Conservation (phyloP, 2,797 vertebrate species). For the Lepidocolaptes lacrymiger region DNA sequence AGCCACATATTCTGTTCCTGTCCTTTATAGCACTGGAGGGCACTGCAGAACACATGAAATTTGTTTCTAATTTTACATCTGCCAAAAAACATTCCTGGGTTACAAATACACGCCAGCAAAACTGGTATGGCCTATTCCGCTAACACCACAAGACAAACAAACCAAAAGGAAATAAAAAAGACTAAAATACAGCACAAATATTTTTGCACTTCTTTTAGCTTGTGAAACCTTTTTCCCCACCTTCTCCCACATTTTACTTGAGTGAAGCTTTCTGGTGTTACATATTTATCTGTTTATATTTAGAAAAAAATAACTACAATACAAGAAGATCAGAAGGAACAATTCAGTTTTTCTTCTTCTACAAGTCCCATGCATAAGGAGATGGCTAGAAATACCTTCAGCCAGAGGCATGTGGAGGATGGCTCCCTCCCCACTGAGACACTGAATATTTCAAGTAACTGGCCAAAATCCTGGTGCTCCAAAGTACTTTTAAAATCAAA, state of each 20-base stretch:
- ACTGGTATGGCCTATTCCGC: conserved; percentile 76
- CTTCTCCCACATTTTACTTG: background rate
- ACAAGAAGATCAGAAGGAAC: background rate
- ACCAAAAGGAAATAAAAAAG: conserved; percentile 88
- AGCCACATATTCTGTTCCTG: conserved; percentile 82
- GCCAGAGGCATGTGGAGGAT: background rate
- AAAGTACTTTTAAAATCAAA: background rate
- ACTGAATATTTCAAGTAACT: background rate
- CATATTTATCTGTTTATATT: background rate
- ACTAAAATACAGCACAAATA: conserved; percentile 72
- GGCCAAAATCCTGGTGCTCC: background rate
- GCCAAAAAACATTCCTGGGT: conserved; percentile 82
- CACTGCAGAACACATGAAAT: conserved; percentile 87
- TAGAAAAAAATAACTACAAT: background rate
- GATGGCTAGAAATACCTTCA: background rate
- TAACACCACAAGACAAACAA: conserved; percentile 83
- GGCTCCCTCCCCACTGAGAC: background rate
- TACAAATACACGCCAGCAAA: conserved; percentile 82
- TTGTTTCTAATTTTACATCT: conserved; percentile 95
- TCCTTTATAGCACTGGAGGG: conserved; percentile 84
- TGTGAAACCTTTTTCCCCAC: background rate
- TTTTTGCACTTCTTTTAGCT: conserved; percentile 64
- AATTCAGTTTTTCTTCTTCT: background rate
- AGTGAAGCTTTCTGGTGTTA: background rate
- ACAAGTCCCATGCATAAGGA: background rate